Conservation (phyloP, 2,888 invertebrate species). For the Drosophila neonasuta region DNA sequence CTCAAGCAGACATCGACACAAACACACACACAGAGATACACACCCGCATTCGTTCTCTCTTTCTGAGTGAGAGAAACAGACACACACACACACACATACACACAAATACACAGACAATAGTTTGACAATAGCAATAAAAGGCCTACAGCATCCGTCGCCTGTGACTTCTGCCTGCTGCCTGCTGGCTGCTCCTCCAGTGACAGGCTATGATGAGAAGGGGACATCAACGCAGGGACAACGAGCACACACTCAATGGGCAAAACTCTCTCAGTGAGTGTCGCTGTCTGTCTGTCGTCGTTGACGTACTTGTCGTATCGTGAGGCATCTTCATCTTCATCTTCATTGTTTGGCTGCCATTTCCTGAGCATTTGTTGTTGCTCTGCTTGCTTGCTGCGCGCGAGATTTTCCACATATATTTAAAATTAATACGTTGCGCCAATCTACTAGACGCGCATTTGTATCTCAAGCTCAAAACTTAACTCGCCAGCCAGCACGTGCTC, state of each 20-base stretch:
- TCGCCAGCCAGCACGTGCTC: conserved; percentile 51
- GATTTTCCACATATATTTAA: conserved; percentile 77
- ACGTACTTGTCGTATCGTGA: conserved; percentile 72
- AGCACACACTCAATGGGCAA: conserved; percentile 33
- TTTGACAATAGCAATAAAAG: conserved; percentile 78
- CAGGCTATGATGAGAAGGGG: background rate
- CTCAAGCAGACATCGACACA: conserved; percentile 72
- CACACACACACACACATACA: conserved; percentile 50
- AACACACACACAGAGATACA: conserved; percentile 20
- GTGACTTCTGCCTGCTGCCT: conserved; percentile 21
- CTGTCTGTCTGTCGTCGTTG: conserved; percentile 28
- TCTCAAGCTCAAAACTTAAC: conserved; percentile 3
- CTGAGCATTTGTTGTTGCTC: conserved; percentile 45
- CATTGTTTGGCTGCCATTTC: conserved; percentile 66
- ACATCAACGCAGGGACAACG: conserved; percentile 2
- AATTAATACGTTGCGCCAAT: conserved; percentile 76
- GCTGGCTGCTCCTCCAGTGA: too few relatives aligned
- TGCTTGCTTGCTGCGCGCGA: conserved; percentile 56
- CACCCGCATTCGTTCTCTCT: conserved; percentile 5
- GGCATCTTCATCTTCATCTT: conserved; percentile 67
- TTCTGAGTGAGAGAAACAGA: conserved; percentile 24
- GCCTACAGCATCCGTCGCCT: conserved; percentile 65
- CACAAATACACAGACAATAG: conserved; percentile 62
- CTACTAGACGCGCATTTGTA: conserved; percentile 77
- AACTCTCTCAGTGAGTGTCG: conserved; percentile 13